Base-by-base conservation (phyloP, 2,113 vertebrate species). In the Dascyllus trimaculatus region DNA sequence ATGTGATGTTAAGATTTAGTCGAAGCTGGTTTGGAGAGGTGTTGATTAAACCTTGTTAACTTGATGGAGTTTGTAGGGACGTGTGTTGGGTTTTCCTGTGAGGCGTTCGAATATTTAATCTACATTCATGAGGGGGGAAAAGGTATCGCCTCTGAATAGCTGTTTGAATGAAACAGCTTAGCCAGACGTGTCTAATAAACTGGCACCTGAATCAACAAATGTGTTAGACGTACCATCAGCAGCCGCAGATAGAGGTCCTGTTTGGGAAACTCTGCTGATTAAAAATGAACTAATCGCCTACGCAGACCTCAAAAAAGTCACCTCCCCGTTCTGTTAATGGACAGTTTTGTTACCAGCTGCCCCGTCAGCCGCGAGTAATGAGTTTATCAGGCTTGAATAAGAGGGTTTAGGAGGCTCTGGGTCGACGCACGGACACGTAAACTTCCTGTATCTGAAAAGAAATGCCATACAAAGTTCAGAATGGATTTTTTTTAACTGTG, bases 331-430 rank as follows among this genome's bases (percentile, higher is more conserved):
- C 17, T 62, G 56, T 57, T 70, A 45, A 61, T 35, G 32, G 52
- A 29, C 48, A 49, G 58, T 78, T 79, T 63, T 70, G 57, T 58
- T 9, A 19, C 22, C n/a, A 66, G 38, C 49, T 70, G 52, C 49
- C 18, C 56, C 21, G 14, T 85, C 78, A 87, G 43, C 80, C 81
- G 62, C 80, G 70, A 84, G 32, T 91, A 84, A 88, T 79, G 61
- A 77, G 76, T 79, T 90, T 58, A 89, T 87, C 62, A 56, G 71
- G 4, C 59, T 72, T 85, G 78, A 83, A 76, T 81, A 82, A 78
- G 11, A n/a, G 70, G 80, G 59, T 72, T 85, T 80, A 80, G 40
- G 64, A 71, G 65, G 62, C 32, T 4, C 25, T 15, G 64, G 22
- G 51, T 62, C 69, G 26, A 68, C 54, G 71, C 40, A 48, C 14